These are phyloP conservation scores for Escarpia spicata DNA, from an alignment of 2,888 invertebrate genomes.

Conservation along the genomic window DNA sequence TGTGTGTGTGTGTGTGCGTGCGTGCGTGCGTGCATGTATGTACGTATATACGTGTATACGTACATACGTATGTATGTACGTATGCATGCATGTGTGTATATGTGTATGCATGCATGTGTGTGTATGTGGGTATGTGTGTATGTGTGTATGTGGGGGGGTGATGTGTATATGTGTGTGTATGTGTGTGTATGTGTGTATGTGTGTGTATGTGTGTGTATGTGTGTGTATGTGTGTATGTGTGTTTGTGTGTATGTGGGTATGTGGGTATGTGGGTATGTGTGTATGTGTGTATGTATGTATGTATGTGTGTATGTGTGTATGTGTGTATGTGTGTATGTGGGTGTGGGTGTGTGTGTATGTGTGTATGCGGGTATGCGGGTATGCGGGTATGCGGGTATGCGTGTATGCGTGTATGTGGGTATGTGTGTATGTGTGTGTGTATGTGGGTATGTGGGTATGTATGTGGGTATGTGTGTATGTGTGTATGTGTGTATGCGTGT, in stretches of 20 bases:
- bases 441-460: background rate
- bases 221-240: background rate
- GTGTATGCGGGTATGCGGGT: too few species aligned
- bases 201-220: background rate
- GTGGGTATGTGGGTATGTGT: background rate
- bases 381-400: too few species aligned
- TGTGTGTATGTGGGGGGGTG: background rate
- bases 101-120: too few species aligned
- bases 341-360: too few species aligned
- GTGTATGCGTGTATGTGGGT: background rate
- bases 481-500: background rate
- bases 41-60: too few species aligned
- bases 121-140: background rate
- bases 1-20: too few species aligned
- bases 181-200: background rate
- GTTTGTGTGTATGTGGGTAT: background rate
- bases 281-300: too few species aligned
- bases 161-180: background rate
- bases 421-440: background rate
- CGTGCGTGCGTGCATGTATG: too few species aligned
- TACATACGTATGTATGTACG: too few species aligned
- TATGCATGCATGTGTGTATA: too few species aligned
- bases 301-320: too few species aligned
- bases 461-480: background rate
- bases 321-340: too few species aligned